Evolutionary conservation across 1,140 invertebrate genomes (phyloP).

Genomic region (Conopomorpha cramerella): DNA sequence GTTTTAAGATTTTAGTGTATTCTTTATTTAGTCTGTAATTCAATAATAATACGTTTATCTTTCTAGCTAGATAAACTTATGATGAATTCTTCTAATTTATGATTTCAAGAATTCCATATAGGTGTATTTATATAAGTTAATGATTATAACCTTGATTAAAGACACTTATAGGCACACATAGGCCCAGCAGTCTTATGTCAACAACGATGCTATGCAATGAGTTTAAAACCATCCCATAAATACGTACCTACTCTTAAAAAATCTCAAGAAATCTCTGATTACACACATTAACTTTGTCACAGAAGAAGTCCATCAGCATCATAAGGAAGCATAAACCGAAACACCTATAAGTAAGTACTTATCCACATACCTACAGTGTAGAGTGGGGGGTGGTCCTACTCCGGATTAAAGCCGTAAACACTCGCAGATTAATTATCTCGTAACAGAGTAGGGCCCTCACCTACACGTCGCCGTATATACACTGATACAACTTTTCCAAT

Average conservation of each 20-base stretch:
- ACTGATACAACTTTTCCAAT: conserved; percentile 64
- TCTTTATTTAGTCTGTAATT: too few species aligned
- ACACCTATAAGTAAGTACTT: not conserved
- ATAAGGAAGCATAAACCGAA: not conserved
- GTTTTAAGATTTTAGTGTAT: too few species aligned
- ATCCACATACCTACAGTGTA: not conserved
- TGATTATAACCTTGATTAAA: not conserved
- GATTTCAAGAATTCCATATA: too few species aligned
- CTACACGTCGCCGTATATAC: conserved; percentile 57
- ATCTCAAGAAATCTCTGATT: too few species aligned
- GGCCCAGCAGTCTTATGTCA: not conserved
- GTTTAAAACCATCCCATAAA: not conserved
- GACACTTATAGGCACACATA: too few species aligned
- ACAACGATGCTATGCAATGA: not conserved
- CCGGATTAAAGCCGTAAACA: conserved; percentile 61
- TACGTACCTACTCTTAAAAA: not conserved
- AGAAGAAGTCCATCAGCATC: not conserved
- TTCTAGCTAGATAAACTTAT: not conserved
- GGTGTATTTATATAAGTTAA: not conserved
- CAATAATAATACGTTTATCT: not conserved
- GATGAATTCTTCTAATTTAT: too few species aligned
- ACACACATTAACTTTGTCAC: too few species aligned
- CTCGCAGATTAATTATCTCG: conserved; percentile 61
- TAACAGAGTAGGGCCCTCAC: conserved; percentile 47
- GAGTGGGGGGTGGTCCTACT: conserved; percentile 37